Evolutionary conservation across 2,888 invertebrate genomes (phyloP).

Genomic region (Ecdyonurus torrentis): DNA sequence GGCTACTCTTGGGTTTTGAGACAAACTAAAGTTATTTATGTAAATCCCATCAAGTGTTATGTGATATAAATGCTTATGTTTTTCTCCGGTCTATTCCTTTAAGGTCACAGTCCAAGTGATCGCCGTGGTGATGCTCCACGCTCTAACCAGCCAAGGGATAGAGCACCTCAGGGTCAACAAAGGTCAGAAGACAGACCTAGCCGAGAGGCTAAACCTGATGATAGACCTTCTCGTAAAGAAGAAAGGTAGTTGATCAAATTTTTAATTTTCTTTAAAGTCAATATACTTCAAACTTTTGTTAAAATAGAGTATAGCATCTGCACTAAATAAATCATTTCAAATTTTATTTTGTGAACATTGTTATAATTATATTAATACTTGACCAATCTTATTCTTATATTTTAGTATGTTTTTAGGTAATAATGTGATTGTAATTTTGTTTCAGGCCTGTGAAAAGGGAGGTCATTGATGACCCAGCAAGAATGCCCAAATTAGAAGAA

Average conservation of each 20-base stretch:
- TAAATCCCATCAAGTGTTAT: too few relatives aligned
- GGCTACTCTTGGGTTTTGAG: too few relatives aligned
- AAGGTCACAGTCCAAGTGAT: not conserved
- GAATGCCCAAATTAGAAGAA: not conserved
- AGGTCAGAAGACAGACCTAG: not conserved
- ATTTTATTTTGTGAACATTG: not conserved
- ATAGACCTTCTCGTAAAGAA: not conserved
- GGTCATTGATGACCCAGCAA: slow-evolving; percentile 14
- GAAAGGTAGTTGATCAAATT: too few relatives aligned
- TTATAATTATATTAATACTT: not conserved
- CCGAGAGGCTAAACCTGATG: not conserved
- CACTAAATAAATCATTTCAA: not conserved
- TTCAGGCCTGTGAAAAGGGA: not conserved
- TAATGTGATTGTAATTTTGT: not conserved
- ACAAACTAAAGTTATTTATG: too few relatives aligned
- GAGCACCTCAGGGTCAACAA: not conserved
- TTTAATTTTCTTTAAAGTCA: too few relatives aligned
- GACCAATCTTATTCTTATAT: not conserved
- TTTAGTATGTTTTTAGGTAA: not conserved
- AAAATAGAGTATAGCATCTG: too few relatives aligned
- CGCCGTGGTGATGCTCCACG: not conserved
- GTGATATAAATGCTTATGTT: too few relatives aligned
- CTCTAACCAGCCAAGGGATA: not conserved
- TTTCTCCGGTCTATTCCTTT: too few relatives aligned
- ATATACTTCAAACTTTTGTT: too few relatives aligned